Evolutionary conservation across 1,140 invertebrate genomes (phyloP).

Genomic region (Phocides pigmalion): DNA sequence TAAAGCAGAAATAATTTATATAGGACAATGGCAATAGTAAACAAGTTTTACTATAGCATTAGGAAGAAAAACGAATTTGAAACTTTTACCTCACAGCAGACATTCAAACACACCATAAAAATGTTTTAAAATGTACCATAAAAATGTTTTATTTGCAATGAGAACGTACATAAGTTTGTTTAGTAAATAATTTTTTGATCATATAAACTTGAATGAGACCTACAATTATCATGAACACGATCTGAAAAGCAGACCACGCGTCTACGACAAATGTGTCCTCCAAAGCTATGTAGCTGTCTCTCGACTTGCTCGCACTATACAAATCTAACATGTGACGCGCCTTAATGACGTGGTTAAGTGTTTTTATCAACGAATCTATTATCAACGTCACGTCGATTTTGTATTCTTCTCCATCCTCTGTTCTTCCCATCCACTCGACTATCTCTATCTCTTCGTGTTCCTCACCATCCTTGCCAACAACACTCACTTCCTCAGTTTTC

Average conservation of each 20-base stretch:
- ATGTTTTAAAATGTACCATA: too few species aligned
- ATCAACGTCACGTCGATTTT: constrained; percentile 58
- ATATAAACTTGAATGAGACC: constrained; percentile 71
- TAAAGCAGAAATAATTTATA: too few species aligned
- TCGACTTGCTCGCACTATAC: constrained; percentile 61
- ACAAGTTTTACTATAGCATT: too few species aligned
- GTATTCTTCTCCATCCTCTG: constrained; percentile 56
- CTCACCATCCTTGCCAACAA: constrained; percentile 39
- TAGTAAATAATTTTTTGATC: constrained; percentile 70
- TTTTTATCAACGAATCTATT: constrained; percentile 53
- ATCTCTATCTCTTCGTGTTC: constrained; percentile 55
- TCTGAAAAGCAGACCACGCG: constrained; percentile 73
- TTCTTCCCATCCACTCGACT: constrained; percentile 61
- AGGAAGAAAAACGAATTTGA: too few species aligned
- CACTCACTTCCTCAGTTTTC: constrained; percentile 40
- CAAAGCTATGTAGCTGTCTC: constrained; percentile 66
- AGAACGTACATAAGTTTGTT: constrained; percentile 36
- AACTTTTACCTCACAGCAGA: too few species aligned
- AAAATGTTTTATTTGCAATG: too few species aligned
- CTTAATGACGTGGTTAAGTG: constrained; percentile 55
- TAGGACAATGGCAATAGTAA: too few species aligned
- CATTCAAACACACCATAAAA: too few species aligned
- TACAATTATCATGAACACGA: constrained; percentile 63
- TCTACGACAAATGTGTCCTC: constrained; percentile 76
- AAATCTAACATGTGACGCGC: constrained; percentile 65